Conservation (phyloP, 1,140 invertebrate species). For the Globodera ellingtonae region DNA sequence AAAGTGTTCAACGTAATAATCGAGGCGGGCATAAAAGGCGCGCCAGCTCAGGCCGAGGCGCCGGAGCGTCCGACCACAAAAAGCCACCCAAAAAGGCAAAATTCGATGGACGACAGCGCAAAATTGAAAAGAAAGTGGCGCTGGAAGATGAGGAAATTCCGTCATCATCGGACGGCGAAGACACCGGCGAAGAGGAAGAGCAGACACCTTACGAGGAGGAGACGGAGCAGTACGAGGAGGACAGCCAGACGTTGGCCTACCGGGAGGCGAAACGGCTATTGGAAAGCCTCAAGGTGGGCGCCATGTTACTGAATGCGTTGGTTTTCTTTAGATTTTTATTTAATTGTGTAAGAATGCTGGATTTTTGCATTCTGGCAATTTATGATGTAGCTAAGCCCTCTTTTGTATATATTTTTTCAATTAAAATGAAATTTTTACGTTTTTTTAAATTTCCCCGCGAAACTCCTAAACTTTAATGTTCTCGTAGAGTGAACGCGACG, state of each 20-base stretch:
- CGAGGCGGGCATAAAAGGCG: neutral
- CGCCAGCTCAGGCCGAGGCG: neutral
- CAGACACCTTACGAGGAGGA: slow-evolving; percentile 5
- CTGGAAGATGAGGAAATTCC: slow-evolving; percentile 24
- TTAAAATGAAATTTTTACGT: neutral
- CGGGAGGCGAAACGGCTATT: slow-evolving; percentile 28
- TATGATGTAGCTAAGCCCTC: neutral
- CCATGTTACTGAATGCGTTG: neutral
- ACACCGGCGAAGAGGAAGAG: neutral
- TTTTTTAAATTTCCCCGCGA: neutral
- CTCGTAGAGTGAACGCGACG: neutral
- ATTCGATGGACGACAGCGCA: slow-evolving; percentile 1
- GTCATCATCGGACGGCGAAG: neutral
- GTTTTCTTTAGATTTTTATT: too few relatives aligned
- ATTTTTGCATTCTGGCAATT: too few relatives aligned
- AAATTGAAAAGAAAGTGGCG: slow-evolving; percentile 6
- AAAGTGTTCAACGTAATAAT: neutral
- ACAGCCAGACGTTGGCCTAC: slow-evolving; percentile 26
- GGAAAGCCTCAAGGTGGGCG: slow-evolving; percentile 28
- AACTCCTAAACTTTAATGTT: neutral
- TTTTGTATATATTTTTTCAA: neutral
- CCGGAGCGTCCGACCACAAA: neutral
- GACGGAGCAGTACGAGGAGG: slow-evolving; percentile 17
- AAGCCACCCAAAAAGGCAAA: slow-evolving; percentile 9
- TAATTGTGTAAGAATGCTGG: too few relatives aligned